Base-by-base conservation (phyloP, 2,113 vertebrate genomes). In the Myodes glareolus region DNA sequence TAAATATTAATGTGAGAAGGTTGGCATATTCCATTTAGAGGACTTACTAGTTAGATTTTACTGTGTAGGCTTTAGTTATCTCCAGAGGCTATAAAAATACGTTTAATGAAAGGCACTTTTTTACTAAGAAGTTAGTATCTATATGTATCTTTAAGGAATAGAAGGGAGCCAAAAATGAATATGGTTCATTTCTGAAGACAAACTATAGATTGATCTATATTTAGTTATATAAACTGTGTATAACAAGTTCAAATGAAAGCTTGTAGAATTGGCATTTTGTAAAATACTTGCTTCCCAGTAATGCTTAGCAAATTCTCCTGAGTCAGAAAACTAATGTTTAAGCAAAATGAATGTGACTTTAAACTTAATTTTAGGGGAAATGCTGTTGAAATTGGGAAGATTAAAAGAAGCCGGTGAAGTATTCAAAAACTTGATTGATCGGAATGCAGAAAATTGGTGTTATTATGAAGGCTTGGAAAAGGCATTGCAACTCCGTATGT, bases 391-490 rank as follows among this genome's bases (percentile, higher is more conserved):
- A 95, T 95, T 99, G 97, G 99, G 99, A 98, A 98, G 98, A 96
- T 97, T 99, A 96, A 98, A 99, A 98, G 99, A 99, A 98, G 99
- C 98, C 86, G 97, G 98, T 93, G 98, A 98, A 97, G 97, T 99
- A 21, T 99, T 98, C 95, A 98, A 86, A 95, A 98, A 98, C 76
- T 98, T 99, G 94, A 98, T 99, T 90, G 98, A 99, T 92, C 98
- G 98, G 33, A 99, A 99, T 97, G 98, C 98, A 95, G 99, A 99
- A 96, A 99, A 99, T 97, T 98, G 99, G 98, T 97, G 93, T 98
- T 99, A 99, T 67, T 99, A 99, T 93, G 98, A 99, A 98, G 98
- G 99, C 92, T 97, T 99, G 96, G 99, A 99, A 97, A 98, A 98
- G 97, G 98, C 99, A 68, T 97, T 99, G 4, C 98, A 98, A 93